Percentiles rank a stretch among this genome's conserved stretches.
Conservation (phyloP, 2,888 invertebrate species). For the Eupithecia centaureata region DNA sequence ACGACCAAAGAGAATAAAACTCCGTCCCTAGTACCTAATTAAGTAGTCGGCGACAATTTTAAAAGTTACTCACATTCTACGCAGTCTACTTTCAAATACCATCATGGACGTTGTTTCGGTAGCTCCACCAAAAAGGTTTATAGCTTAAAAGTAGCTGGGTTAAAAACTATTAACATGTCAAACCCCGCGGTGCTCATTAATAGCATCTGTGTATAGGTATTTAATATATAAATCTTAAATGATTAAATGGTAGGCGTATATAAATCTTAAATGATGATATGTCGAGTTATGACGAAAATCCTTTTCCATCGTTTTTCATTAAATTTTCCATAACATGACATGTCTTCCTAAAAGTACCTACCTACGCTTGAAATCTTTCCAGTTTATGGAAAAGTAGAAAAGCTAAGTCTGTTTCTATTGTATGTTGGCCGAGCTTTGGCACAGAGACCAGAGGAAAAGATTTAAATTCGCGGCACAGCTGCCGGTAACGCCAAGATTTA, state of each 20-base stretch:
- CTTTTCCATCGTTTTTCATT: neutral
- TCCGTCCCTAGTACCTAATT: too few species aligned
- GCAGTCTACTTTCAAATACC: neutral
- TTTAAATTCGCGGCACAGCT: neutral
- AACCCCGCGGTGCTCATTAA: neutral
- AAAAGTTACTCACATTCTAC: neutral
- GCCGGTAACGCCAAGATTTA: constrained; percentile 4
- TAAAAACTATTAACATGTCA: neutral
- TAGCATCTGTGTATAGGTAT: neutral
- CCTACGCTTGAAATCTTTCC: neutral
- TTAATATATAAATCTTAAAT: neutral
- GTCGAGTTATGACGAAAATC: neutral
- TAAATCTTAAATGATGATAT: neutral
- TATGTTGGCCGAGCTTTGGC: neutral
- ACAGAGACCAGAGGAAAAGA: neutral
- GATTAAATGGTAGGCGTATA: too few species aligned
- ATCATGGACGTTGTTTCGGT: neutral
- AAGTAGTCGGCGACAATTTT: neutral
- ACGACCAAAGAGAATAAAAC: too few species aligned
- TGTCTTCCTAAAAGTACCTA: neutral
- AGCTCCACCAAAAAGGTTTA: neutral
- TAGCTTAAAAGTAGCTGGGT: neutral
- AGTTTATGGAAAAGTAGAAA: constrained; percentile 3
- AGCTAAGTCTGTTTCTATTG: constrained; percentile 2
- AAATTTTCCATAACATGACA: neutral